These are phyloP conservation scores for Mastomys coucha DNA, from an alignment of 2,113 vertebrate species.

Conservation along the genomic window DNA sequence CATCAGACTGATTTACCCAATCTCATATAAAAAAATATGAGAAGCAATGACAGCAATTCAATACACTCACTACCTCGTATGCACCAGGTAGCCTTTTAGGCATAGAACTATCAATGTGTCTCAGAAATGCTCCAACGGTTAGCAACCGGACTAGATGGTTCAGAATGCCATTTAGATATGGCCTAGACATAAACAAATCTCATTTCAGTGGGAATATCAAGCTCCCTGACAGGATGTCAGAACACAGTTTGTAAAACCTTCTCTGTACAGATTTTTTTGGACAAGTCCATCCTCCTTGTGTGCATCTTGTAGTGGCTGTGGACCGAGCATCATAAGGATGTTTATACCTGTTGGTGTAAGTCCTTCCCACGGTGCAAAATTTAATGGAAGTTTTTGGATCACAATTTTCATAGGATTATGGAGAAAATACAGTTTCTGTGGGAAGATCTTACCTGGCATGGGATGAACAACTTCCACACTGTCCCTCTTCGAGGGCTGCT, in stretches of 20 bases:
- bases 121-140: conserved; percentile 1
- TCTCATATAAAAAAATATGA: not conserved
- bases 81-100: not conserved
- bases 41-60: not conserved
- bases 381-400: not conserved
- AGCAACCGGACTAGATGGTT: not conserved
- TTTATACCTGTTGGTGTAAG: not conserved
- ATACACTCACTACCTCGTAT: not conserved
- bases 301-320: not conserved
- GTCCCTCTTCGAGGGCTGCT: not conserved
- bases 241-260: not conserved
- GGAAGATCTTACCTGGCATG: not conserved
- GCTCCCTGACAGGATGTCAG: not conserved
- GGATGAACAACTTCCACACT: not conserved
- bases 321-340: not conserved
- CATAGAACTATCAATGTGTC: not conserved
- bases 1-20: not conserved
- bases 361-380: not conserved
- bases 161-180: not conserved
- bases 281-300: not conserved
- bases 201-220: not conserved
- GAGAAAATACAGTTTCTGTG: not conserved
- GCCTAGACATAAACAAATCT: not conserved
- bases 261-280: not conserved
- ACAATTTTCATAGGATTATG: not conserved